Percentiles rank a stretch among this genome's conserved stretches.
Evolutionary conservation across 2,113 vertebrate species (phyloP).

Genomic region (Hassar affinis): DNA sequence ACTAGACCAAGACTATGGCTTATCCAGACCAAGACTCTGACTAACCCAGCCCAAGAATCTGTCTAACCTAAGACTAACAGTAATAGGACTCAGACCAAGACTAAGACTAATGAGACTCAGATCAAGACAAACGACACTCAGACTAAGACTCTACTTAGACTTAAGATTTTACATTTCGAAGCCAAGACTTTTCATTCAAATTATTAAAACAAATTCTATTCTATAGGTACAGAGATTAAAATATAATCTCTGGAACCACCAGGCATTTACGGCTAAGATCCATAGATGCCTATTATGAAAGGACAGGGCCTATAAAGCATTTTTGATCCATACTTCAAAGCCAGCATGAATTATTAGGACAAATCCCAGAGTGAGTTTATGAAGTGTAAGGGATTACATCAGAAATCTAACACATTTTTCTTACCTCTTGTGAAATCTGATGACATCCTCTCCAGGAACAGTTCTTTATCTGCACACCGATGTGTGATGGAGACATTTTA

Average conservation of each 20-base stretch:
- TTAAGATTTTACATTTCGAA: not conserved
- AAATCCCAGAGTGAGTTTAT: constrained; percentile 1
- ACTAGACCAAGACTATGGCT: not conserved
- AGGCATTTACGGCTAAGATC: not conserved
- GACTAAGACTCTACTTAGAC: not conserved
- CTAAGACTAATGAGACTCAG: not conserved
- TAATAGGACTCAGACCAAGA: not conserved
- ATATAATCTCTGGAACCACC: not conserved
- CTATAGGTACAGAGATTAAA: not conserved
- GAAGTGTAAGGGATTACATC: not conserved
- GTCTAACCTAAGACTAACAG: too few relatives aligned
- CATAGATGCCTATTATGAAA: not conserved
- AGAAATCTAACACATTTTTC: not conserved
- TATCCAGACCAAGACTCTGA: not conserved
- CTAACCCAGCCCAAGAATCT: too few relatives aligned
- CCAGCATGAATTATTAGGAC: not conserved
- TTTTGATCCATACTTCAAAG: constrained; percentile 4
- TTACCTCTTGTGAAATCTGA: constrained; percentile 20
- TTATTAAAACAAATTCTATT: not conserved
- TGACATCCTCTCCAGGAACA: constrained; percentile 5
- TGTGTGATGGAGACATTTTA: constrained; percentile 7
- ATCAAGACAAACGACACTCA: not conserved
- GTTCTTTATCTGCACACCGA: constrained; percentile 25
- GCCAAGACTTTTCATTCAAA: not conserved
- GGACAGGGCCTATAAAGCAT: too few relatives aligned